Percentiles rank a stretch among this genome's conserved stretches.
These are phyloP conservation scores for human DNA, from an alignment of 2,113 vertebrate genomes.

Conservation along the genomic window GRCh38 chr16:53934501-53935000, in stretches of 20 bases:
- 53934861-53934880: background rate
- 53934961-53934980: background rate
- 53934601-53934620: background rate
- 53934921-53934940: background rate
- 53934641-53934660: background rate
- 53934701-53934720: background rate
- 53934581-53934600: background rate
- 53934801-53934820: background rate
- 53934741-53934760: background rate
- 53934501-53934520: background rate
- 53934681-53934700: background rate
- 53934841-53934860: background rate
- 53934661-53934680: background rate
- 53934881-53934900: background rate
- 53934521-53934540: background rate
- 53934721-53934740: background rate
- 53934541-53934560: background rate
- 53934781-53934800: background rate
- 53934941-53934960: background rate
- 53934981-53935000: background rate
- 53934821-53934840: background rate
- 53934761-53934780: background rate
- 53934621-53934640: background rate
- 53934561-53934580: background rate
- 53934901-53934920: background rate